Percentiles rank a stretch among this genome's conserved stretches.
Evolutionary conservation across 2,113 vertebrate species (phyloP).

Genomic region (Pleuronectes platessa): DNA sequence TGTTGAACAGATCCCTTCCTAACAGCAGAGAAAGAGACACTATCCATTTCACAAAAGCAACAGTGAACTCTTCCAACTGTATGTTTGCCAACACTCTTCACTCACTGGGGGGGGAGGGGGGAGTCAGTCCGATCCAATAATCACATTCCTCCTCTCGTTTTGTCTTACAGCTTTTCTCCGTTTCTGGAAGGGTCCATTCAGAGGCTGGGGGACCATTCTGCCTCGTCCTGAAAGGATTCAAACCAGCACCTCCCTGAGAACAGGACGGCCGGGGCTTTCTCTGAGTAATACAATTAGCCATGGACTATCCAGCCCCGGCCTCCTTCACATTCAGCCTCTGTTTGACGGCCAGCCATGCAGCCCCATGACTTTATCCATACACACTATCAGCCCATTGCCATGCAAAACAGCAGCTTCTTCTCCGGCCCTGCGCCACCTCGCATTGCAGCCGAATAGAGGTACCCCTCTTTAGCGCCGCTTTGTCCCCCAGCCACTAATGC

Average conservation of each 20-base stretch:
- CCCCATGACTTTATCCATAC: slow-evolving; percentile 73
- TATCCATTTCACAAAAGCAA: slow-evolving; percentile 42
- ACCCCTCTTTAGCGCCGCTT: slow-evolving; percentile 64
- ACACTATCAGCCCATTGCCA: slow-evolving; percentile 78
- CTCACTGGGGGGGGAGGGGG: slow-evolving; percentile 37
- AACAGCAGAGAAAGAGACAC: slow-evolving; percentile 1
- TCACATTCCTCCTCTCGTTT: slow-evolving; percentile 73
- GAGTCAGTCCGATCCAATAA: slow-evolving; percentile 54
- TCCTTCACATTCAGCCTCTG: slow-evolving; percentile 70
- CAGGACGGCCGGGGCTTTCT: slow-evolving; percentile 68
- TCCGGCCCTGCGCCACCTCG: slow-evolving; percentile 54
- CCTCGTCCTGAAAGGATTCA: slow-evolving; percentile 74
- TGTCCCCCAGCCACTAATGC: slow-evolving; percentile 76
- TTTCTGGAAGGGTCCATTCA: slow-evolving; percentile 80
- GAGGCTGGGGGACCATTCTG: slow-evolving; percentile 61
- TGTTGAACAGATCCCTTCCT: slow-evolving; percentile 25
- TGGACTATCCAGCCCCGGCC: slow-evolving; percentile 65
- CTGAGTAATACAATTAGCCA: slow-evolving; percentile 83
- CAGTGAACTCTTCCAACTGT: slow-evolving; percentile 57
- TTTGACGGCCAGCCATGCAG: slow-evolving; percentile 68
- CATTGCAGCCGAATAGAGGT: slow-evolving; percentile 45
- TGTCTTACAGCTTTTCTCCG: slow-evolving; percentile 65
- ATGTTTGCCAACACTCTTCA: slow-evolving; percentile 75
- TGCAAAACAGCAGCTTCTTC: slow-evolving; percentile 79
- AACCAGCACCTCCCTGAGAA: slow-evolving; percentile 75